Base-by-base conservation (phyloP, 2,797 vertebrate species). In the Pteronotus mesoamericanus region DNA sequence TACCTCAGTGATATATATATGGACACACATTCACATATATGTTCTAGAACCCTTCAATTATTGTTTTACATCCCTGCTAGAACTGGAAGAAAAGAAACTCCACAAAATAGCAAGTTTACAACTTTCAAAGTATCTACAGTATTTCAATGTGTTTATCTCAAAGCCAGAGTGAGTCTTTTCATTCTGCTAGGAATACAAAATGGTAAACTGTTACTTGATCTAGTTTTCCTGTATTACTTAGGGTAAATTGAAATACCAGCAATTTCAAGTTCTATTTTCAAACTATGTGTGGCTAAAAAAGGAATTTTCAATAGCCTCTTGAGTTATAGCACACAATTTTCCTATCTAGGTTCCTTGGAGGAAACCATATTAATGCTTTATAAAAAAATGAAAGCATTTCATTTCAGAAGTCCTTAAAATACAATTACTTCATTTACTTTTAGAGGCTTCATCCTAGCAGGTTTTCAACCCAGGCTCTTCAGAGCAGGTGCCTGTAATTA, bases 401-500 rank as follows among this genome's bases (percentile, higher is more conserved):
- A 55, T 92, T 91, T 96, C 88, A 86, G 59, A 69, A 79, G 61
- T 88, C 24, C 66, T 90, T 97, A 92, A 93, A 95, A 78, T 44
- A 64, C 55, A 89, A 78, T 89, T 44, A 95, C 39, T 96, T 84
- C 59, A n/a, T 95, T 95, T 94, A 89, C 59, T 96, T 96, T 91
- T 6, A 68, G 55, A 89, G 74, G 44, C 29, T 95, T 93, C 82
- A n/a, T 39, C 86, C 85, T 68, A 87, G 61, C 44, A 5, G 6
- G 12, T 64, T 95, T 66, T 68, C 44, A 74, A 48, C 53, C 18
- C 61, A 69, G 9, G 8, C 37, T 69, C 94, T 86, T 95, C 53
- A 79, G 74, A 94, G 83, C 88, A 97, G 91, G 89, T 96, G 61
- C 68, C 88, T 91, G 87, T 77, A 78, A 96, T 95, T 91, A 71